Conservation (phyloP, 2,888 invertebrate species). For the Eupithecia pulchellata region DNA sequence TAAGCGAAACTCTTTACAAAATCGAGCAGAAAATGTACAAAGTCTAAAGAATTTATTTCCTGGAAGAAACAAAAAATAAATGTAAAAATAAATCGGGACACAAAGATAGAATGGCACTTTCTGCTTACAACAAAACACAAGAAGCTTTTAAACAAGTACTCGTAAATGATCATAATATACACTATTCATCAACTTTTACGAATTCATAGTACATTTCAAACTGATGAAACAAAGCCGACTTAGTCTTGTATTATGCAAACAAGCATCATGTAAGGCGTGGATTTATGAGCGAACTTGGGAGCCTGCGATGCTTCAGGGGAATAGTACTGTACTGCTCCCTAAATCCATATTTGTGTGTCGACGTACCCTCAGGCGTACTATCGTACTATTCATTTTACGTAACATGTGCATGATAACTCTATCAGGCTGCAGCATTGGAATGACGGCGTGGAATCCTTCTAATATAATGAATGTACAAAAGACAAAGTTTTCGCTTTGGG, state of each 20-base stretch:
- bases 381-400: neutral
- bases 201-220: conserved; percentile 57
- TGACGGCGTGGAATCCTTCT: neutral
- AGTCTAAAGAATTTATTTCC: too few species aligned
- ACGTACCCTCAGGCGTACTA: conserved; percentile 38
- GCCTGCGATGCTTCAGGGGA: conserved; percentile 71
- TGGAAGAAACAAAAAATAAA: neutral
- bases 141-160: neutral
- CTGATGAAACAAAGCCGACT: conserved; percentile 77
- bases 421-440: neutral
- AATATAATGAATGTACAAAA: too few species aligned
- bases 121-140: neutral
- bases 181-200: conserved; percentile 18
- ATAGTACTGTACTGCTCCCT: conserved; percentile 69
- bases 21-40: neutral
- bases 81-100: neutral
- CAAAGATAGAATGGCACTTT: neutral
- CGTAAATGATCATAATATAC: neutral
- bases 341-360: conserved; percentile 77
- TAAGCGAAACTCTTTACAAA: neutral
- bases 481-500: too few species aligned
- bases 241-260: conserved; percentile 85
- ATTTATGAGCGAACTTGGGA: conserved; percentile 83
- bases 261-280: conserved; percentile 83
- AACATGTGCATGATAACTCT: neutral